Evolutionary conservation across 2,113 vertebrate genomes (phyloP).

Genomic region (Bufo bufo): DNA sequence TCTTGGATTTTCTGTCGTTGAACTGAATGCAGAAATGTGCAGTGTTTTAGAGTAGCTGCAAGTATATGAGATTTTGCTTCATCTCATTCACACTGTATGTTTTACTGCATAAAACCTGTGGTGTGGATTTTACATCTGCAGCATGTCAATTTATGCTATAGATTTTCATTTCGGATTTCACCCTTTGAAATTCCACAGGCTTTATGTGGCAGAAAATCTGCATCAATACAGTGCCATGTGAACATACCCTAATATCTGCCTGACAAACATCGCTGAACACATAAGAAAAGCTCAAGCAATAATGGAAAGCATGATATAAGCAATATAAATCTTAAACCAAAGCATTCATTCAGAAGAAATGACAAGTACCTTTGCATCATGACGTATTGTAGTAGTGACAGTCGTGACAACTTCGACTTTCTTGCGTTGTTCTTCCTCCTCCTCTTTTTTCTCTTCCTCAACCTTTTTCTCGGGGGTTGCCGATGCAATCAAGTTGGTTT

Average conservation of each 20-base stretch:
- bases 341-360: not conserved
- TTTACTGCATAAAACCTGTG: too few relatives aligned
- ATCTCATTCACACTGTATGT: too few relatives aligned
- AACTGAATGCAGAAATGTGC: too few relatives aligned
- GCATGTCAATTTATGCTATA: too few relatives aligned
- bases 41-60: too few relatives aligned
- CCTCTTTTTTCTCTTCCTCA: conserved; percentile 80
- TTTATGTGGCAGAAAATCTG: too few relatives aligned
- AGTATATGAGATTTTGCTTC: too few relatives aligned
- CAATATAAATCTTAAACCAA: not conserved
- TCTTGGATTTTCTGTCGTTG: too few relatives aligned
- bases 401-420: conserved; percentile 74
- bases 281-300: not conserved
- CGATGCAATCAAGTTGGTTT: conserved; percentile 89
- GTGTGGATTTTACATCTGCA: too few relatives aligned
- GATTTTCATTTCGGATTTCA: too few relatives aligned
- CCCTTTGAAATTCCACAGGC: too few relatives aligned
- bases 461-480: conserved; percentile 91
- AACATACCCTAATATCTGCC: not conserved
- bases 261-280: not conserved
- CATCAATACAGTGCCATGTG: too few relatives aligned
- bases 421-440: conserved; percentile 74
- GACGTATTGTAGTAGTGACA: conserved; percentile 69
- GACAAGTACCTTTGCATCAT: conserved; percentile 87
- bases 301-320: not conserved